phyloP scores from a whole-genome alignment of 2,797 vertebrate genomes.

The Sebastes goodei region DNA sequence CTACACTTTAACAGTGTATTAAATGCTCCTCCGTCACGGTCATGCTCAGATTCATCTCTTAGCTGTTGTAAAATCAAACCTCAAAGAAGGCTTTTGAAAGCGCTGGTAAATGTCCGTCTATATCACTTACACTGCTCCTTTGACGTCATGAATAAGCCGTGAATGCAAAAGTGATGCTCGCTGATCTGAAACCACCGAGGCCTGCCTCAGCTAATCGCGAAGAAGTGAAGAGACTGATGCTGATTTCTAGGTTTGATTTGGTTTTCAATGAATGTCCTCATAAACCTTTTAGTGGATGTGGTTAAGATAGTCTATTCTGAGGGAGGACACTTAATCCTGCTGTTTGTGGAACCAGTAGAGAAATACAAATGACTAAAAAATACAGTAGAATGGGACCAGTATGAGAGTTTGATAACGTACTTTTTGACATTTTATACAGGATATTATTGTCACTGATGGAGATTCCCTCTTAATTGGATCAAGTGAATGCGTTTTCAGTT shows the following conservation, averaged over 20 bases:
- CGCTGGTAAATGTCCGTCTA: not conserved
- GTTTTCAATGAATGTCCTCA: not conserved
- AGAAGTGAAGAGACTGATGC: not conserved
- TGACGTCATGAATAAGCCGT: slow-evolving; percentile 13
- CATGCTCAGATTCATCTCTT: not conserved
- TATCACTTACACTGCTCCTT: not conserved
- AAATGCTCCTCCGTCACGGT: not conserved
- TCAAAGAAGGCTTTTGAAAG: slow-evolving; percentile 14
- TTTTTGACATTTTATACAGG: not conserved
- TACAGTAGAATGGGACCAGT: not conserved
- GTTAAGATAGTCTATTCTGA: not conserved
- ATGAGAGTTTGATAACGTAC: not conserved
- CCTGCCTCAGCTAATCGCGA: not conserved
- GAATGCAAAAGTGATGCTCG: slow-evolving; percentile 9
- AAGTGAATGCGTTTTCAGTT: not conserved
- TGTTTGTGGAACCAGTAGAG: not conserved
- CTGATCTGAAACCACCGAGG: not conserved
- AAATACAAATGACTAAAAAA: not conserved
- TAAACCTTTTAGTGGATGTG: not conserved
- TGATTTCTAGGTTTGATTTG: slow-evolving; percentile 3
- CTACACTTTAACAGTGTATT: not conserved
- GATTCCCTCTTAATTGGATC: not conserved
- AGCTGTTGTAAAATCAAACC: slow-evolving; percentile 4
- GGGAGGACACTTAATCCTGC: not conserved
- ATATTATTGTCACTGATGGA: not conserved